Conservation (phyloP, 2,888 invertebrate species). For the Hemicrepidius hirtus region DNA sequence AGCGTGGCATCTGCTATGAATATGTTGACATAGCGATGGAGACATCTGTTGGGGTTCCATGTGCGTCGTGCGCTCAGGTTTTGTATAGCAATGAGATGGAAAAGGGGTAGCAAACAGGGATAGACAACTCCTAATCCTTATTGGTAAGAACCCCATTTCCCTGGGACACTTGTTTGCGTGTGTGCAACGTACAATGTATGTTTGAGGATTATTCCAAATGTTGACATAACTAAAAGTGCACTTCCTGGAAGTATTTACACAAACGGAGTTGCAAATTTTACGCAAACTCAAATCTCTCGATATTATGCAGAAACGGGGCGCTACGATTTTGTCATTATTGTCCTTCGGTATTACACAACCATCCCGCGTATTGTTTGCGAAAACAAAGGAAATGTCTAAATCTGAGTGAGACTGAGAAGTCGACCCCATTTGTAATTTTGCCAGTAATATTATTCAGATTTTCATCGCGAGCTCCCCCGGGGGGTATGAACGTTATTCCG, state of each 20-base stretch:
- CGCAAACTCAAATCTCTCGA: neutral
- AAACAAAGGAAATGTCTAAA: constrained; percentile 34
- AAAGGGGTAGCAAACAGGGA: constrained; percentile 33
- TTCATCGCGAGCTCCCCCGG: constrained; percentile 25
- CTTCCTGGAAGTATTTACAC: constrained; percentile 13
- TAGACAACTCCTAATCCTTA: constrained; percentile 13
- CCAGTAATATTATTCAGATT: constrained; percentile 36
- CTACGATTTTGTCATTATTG: constrained; percentile 26
- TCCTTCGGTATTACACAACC: constrained; percentile 27
- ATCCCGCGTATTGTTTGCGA: constrained; percentile 24
- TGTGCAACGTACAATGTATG: neutral
- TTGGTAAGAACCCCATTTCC: constrained; percentile 2
- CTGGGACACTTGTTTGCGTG: constrained; percentile 14
- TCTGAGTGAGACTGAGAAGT: constrained; percentile 29
- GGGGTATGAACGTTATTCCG: constrained; percentile 10
- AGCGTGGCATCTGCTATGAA: constrained; percentile 57
- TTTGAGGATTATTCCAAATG: neutral
- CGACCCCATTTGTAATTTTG: constrained; percentile 35
- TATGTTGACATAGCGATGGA: constrained; percentile 60
- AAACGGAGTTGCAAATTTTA: constrained; percentile 13
- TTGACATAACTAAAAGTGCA: constrained; percentile 23
- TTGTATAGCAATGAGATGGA: constrained; percentile 47
- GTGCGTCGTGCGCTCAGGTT: constrained; percentile 43
- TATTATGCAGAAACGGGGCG: constrained; percentile 18
- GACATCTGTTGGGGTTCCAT: constrained; percentile 58